Conservation (phyloP, 1,140 invertebrate genomes). For the Gonioctena quinquepunctata region DNA sequence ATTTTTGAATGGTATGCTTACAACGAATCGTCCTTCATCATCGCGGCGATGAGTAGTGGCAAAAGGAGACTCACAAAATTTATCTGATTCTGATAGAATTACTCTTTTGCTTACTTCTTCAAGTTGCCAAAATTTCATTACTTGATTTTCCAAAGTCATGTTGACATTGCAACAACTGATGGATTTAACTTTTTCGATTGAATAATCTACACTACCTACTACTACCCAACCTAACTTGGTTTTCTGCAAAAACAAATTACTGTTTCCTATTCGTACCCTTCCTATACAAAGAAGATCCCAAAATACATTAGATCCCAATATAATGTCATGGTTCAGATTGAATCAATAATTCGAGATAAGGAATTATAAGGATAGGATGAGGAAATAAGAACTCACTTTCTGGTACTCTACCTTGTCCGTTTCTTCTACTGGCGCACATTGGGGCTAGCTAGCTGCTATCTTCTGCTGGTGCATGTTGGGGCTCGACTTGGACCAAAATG, state of each 20-base stretch:
- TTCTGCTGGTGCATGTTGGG: no score
- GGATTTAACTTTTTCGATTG: no score
- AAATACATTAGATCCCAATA: constrained; percentile 42
- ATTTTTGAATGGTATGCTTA: constrained; percentile 45
- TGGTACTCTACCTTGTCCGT: no score
- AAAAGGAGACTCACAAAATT: constrained; percentile 41
- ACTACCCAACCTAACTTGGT: constrained; percentile 43
- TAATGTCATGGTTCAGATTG: no score
- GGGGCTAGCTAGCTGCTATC: no score
- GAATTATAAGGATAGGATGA: no score
- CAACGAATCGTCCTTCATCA: constrained; percentile 45
- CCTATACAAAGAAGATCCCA: constrained; percentile 35
- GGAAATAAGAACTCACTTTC: no score
- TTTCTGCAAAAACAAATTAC: constrained; percentile 29
- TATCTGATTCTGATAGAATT: background rate
- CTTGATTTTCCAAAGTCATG: background rate
- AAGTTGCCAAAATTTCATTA: background rate
- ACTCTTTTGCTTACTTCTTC: background rate
- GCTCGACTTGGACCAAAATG: no score
- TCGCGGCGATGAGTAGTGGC: constrained; percentile 30
- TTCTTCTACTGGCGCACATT: no score
- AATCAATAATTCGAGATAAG: no score
- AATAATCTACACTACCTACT: constrained; percentile 22
- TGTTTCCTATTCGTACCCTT: constrained; percentile 10
- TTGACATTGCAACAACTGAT: background rate